Conservation (phyloP, 2,888 invertebrate genomes). For the Tolmerus cingulatus region DNA sequence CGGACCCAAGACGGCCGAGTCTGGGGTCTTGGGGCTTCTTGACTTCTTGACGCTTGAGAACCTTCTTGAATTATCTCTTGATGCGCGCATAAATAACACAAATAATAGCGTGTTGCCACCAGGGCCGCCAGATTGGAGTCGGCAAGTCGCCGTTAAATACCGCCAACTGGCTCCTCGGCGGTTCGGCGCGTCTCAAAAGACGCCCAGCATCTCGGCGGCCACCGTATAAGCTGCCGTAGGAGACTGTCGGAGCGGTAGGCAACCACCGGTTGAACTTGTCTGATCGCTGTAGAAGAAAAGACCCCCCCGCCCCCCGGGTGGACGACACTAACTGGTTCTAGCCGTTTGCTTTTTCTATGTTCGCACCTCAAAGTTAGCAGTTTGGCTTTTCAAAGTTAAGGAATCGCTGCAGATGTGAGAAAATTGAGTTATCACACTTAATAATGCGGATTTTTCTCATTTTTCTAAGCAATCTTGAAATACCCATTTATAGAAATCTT, state of each 20-base stretch:
- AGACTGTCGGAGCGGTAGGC: background rate
- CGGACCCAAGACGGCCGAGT: background rate
- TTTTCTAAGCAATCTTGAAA: background rate
- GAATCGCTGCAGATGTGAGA: background rate
- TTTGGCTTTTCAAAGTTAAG: background rate
- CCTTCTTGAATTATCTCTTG: constrained; percentile 21
- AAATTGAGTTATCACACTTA: background rate
- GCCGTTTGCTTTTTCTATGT: background rate
- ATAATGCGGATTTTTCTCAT: background rate
- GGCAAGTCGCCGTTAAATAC: constrained; percentile 17
- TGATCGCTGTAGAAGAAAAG: background rate
- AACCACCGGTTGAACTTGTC: background rate
- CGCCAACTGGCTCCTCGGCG: background rate
- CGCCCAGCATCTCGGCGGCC: background rate
- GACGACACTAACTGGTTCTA: background rate
- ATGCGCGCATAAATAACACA: constrained; percentile 7
- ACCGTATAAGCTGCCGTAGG: background rate
- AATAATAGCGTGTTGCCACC: constrained; percentile 7
- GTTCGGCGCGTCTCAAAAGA: background rate
- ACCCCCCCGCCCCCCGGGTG: background rate
- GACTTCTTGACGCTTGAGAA: constrained; percentile 8
- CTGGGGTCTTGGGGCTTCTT: background rate
- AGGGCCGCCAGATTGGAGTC: constrained; percentile 30
- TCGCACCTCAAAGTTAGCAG: background rate
- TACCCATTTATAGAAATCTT: background rate